Evolutionary conservation across 1,140 invertebrate species (phyloP), one percentile per base, ranked within the genome.

Genomic region (Lanistes nyassanus): DNA sequence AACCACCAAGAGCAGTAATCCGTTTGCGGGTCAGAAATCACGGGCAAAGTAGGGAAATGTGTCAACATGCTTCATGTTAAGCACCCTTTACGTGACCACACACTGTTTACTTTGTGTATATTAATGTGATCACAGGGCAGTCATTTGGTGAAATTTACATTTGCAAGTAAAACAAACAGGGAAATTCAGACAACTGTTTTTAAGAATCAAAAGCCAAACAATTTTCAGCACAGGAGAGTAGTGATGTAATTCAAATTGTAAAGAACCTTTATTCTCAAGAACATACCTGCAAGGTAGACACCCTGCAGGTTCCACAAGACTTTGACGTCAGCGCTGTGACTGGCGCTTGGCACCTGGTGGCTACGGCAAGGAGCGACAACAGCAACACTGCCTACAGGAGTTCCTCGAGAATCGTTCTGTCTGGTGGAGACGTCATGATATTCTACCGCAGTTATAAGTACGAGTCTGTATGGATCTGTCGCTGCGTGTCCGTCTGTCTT

Each of bases 311-410:
- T 19, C 56, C 31, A 16, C 9, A 23, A 37, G 13, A 72, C 5
- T 11, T 62, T 31, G 39, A 55, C 13, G 34, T 16, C 13, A 37
- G 55, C 42, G 36, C n/a, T 23, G 13, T 72, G 70, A 60, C 55
- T 39, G 70, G 70, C 4, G 16, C 21, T 23, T 72, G 70, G 70
- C 56, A 42, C 2, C 70, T 72, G 53, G 37, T 72, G 34, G 70
- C 55, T 39, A 34, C 39, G 36, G 56, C 60, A 0, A 60, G 56
- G 34, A 53, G 55, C 4, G 36, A 72, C 4, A n/a, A 39, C 26
- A 42, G 37, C 21, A n/a, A 16, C 26, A 0, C 53, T 23, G 3
- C 16, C 31, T 37, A 55, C 34, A 37, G 70, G 13, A 62, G 13
- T 19, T 60, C 70, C 0, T 11, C 42, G 13, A 34, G 42, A 34